phyloP scores from a whole-genome alignment of 30 jellyfish, hydroid and myxozoan genomes.

The Aurelia sp. region DNA sequence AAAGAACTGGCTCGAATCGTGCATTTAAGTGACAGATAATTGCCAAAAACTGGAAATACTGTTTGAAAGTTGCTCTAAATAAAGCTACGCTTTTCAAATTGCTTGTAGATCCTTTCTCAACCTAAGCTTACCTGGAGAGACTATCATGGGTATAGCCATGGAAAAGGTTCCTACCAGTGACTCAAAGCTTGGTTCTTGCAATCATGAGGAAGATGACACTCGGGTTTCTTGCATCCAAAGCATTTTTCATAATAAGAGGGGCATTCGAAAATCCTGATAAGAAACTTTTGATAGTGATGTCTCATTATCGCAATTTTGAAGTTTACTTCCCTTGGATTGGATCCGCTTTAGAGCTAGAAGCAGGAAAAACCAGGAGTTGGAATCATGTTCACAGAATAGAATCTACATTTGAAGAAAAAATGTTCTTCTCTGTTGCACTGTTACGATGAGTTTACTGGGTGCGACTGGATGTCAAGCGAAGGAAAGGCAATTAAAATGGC shows the following conservation, averaged over 20 bases:
- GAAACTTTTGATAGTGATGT: constrained; percentile 54
- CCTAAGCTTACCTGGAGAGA: not conserved
- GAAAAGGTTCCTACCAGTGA: constrained; percentile 16
- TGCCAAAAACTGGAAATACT: constrained; percentile 53
- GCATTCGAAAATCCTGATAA: not conserved
- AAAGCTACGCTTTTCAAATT: constrained; percentile 32
- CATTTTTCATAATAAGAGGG: not conserved
- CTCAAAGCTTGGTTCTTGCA: too few species aligned
- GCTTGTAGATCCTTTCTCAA: not conserved
- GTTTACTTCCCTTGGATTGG: constrained; percentile 28
- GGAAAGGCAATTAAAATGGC: constrained; percentile 38
- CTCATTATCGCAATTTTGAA: constrained; percentile 35
- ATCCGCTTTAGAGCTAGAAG: constrained; percentile 70
- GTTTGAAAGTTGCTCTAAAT: constrained; percentile 17
- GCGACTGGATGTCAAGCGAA: constrained; percentile 34
- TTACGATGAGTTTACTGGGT: not conserved
- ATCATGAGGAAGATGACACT: too few species aligned
- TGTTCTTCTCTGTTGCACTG: constrained; percentile 18
- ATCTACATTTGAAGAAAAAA: constrained; percentile 6
- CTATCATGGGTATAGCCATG: constrained; percentile 11
- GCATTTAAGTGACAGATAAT: constrained; percentile 29
- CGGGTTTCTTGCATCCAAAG: not conserved
- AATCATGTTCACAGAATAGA: constrained; percentile 35
- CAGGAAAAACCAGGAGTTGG: constrained; percentile 9
- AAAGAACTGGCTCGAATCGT: constrained; percentile 36